Evolutionary conservation across 2,113 vertebrate species (phyloP), one percentile per base, ranked within the genome.

Genomic region (Apteryx mantelli): DNA sequence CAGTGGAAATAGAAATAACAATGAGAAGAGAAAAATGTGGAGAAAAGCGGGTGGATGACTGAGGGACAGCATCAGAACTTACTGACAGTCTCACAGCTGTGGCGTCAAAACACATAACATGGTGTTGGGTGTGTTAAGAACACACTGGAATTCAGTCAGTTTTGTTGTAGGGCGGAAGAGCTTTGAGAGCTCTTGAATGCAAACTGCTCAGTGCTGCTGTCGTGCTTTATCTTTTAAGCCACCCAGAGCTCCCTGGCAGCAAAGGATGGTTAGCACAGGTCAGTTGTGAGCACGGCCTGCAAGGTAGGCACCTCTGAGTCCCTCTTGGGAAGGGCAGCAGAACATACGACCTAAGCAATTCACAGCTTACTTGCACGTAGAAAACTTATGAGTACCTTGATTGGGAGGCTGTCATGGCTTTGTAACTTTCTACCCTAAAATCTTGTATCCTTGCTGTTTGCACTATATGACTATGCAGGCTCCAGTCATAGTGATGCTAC

Each of bases 181-280:
- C 18, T 20, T 48, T 48, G 18, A 48, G 18, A 48, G 18, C 46
- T 48, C 46, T 48, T 18, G 18, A 48, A 48, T 20, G 19, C 18
- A 48, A 48, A 8, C 46, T 48, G 46, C 18, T 48, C 7, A 48
- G 19, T 48, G 46, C 19, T 48, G 46, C 46, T 48, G 46, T 48
- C 12, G 18, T 48, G 46, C 46, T 48, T 48, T 48, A 19, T 48
- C 46, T 48, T 19, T 48, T 48, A 19, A 48, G 46, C 46, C 19
- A 8, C 19, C 46, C 46, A 48, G 46, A 48, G 46, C 46, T 18
- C 22, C 9, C 32, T 0, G 4, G 30, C 60, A 50, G 24, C 14
- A 20, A n/a, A 0, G 0, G 15, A 21, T 11, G 40, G 30, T 19
- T 6, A 0, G 36, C 4, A 0, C 34, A 40, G 24, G 50, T 18